Conservation (phyloP, 1,140 invertebrate species). For the Drosophila grimshawi region DNA sequence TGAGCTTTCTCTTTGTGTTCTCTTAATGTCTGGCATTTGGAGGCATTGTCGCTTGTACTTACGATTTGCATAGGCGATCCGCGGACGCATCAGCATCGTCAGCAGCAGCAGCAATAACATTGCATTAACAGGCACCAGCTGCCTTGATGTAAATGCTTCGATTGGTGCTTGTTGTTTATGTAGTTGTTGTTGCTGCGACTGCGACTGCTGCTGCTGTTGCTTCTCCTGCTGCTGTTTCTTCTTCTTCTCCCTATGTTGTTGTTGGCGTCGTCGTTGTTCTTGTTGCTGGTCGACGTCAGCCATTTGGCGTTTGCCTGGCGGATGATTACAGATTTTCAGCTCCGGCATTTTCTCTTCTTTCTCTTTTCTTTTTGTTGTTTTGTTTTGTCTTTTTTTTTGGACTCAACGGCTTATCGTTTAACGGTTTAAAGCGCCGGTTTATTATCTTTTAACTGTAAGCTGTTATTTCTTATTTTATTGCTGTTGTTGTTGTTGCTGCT, state of each 20-base stretch:
- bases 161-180: slow-evolving; percentile 19
- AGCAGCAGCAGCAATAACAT: slow-evolving; percentile 62
- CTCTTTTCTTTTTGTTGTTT: no score
- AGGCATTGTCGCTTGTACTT: slow-evolving; percentile 39
- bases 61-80: slow-evolving; percentile 64
- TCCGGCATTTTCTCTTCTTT: slow-evolving; percentile 42
- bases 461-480: slow-evolving; percentile 3
- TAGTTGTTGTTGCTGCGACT: slow-evolving; percentile 2
- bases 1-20: neutral
- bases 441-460: neutral
- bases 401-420: slow-evolving; percentile 13
- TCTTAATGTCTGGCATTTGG: neutral
- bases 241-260: neutral
- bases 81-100: slow-evolving; percentile 59
- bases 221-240: neutral
- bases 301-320: slow-evolving; percentile 32
- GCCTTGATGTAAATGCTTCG: slow-evolving; percentile 38
- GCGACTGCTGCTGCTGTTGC: neutral
- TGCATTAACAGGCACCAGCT: slow-evolving; percentile 54
- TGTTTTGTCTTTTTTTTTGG: neutral
- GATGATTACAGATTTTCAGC: slow-evolving; percentile 39
- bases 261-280: slow-evolving; percentile 3
- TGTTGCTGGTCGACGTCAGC: slow-evolving; percentile 24
- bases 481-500: slow-evolving; percentile 14
- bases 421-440: slow-evolving; percentile 14